Evolutionary conservation across 2,888 invertebrate species (phyloP).

Genomic region (Deilephila porcellus): DNA sequence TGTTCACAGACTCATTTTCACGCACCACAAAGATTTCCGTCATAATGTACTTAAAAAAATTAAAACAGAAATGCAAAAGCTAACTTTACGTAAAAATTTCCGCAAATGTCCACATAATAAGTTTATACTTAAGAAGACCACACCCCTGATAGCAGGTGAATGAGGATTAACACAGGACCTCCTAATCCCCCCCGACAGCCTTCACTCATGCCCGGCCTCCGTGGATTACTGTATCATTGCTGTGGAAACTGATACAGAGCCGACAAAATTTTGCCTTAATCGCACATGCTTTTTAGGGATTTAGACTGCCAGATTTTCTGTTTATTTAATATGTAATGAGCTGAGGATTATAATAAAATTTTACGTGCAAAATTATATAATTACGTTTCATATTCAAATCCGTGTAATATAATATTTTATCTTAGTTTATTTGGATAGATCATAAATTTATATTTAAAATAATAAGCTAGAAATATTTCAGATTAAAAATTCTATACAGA

Average conservation of each 20-base stretch:
- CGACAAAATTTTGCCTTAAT: conserved; percentile 55
- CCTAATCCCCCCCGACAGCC: conserved; percentile 66
- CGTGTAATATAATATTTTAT: too few species aligned
- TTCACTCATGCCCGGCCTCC: conserved; percentile 63
- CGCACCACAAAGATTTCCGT: too few species aligned
- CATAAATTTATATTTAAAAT: too few species aligned
- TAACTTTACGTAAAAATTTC: too few species aligned
- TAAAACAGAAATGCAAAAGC: too few species aligned
- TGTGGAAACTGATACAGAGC: conserved; percentile 69
- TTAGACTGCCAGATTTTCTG: conserved; percentile 43
- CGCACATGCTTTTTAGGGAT: conserved; percentile 59
- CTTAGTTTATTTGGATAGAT: too few species aligned
- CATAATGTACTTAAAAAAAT: too few species aligned
- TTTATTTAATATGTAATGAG: not conserved
- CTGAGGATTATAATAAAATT: not conserved
- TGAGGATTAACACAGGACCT: conserved; percentile 22
- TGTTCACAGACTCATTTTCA: too few species aligned
- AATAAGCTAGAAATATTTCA: too few species aligned
- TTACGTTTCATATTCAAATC: too few species aligned
- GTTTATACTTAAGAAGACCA: not conserved
- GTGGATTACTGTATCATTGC: conserved; percentile 68
- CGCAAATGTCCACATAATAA: not conserved
- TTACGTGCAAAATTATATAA: not conserved
- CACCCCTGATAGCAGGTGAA: not conserved
- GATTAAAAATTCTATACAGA: too few species aligned